Evolutionary conservation across 2,888 invertebrate genomes (phyloP), one percentile per base, ranked within the genome.

Genomic region (Drosophila parthenogenetica): DNA sequence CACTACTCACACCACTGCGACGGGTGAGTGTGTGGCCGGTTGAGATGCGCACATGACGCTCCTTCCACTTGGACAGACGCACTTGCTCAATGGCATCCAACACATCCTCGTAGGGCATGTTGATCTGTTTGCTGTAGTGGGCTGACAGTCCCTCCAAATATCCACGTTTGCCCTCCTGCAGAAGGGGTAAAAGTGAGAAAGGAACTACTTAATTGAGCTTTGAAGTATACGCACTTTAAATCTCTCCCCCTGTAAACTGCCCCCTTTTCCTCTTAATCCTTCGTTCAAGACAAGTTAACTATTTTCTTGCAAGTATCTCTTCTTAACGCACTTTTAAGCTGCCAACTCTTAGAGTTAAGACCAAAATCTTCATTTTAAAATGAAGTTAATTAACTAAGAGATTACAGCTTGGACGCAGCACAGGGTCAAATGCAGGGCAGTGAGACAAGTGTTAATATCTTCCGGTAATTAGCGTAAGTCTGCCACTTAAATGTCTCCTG

Each of bases 41-140:
- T 42, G 91, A 90, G 77, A 92, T 92, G 81, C 92, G 89, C 66
- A 92, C 90, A 85, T 92, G 92, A 77, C 93, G 95, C 73, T 92
- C 92, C 73, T 91, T 91, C 92, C 92, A 92, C 75, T 92, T 92
- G 43, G 92, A 95, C 80, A 95, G 94, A 77, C 97, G 94, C 64
- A 97, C 94, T 90, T 96, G 96, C 92, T 97, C 97, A 59, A 97
- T 94, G 90, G 97, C 96, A 90, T 96, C 96, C 82, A 97, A 93
- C 53, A 97, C 97, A 91, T 97, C 97, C 74, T 96, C 96, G 93
- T 97, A 97, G 92, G 97, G 97, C 77, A 97, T 96, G 89, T 95
- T 96, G 93, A 97, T 96, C 88, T 96, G 95, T 91, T 97, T 97
- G 68, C 97, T 97, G 91, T 97, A 97, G 79, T 97, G 94, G 25